Conservation (phyloP, 37 sponge, comb jelly and placozoan genomes). For the Cladorhizidae sp. region DNA sequence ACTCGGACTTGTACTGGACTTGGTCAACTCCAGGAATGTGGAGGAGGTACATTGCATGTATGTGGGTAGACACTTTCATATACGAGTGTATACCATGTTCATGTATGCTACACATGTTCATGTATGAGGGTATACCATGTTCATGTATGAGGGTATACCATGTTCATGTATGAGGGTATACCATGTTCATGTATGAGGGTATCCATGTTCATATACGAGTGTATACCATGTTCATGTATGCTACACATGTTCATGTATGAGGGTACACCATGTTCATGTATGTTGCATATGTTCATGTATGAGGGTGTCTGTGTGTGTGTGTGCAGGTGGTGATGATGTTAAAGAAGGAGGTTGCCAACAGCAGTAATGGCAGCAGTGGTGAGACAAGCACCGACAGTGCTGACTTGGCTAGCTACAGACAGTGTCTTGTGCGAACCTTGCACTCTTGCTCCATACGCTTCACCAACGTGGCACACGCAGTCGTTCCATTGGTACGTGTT, state of each 20-base stretch:
- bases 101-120: not conserved
- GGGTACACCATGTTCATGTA: not conserved
- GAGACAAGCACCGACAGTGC: slow-evolving; percentile 33
- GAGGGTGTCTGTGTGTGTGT: not conserved
- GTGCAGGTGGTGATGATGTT: slow-evolving; percentile 86
- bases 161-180: not conserved
- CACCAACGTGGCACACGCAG: slow-evolving; percentile 82
- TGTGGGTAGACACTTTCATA: not conserved
- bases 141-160: not conserved
- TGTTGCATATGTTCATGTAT: not conserved
- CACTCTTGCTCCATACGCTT: slow-evolving; percentile 90
- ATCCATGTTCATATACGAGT: not conserved
- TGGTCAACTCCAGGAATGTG: slow-evolving; percentile 86
- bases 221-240: not conserved
- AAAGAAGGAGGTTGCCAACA: slow-evolving; percentile 94
- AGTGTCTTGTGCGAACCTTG: slow-evolving; percentile 88
- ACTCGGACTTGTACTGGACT: slow-evolving; percentile 88
- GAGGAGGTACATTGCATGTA: slow-evolving; percentile 96
- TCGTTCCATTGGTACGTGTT: slow-evolving; percentile 84
- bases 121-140: not conserved
- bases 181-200: too few species aligned
- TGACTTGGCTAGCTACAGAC: slow-evolving; percentile 74
- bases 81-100: not conserved
- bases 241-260: not conserved
- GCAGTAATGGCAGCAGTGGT: slow-evolving; percentile 56